Conservation (phyloP, 2,888 invertebrate species). For the Netelia melanura region DNA sequence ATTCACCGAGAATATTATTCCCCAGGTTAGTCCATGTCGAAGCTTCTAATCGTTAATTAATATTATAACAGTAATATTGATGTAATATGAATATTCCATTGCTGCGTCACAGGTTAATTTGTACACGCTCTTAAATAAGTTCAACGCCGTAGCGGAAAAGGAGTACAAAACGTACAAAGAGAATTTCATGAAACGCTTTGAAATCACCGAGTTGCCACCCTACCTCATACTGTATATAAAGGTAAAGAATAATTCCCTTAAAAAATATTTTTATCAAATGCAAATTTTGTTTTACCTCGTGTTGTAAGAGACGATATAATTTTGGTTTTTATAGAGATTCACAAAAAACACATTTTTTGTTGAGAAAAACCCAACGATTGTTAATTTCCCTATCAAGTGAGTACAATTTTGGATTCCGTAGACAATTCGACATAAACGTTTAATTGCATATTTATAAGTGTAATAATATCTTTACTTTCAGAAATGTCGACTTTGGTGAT, state of each 20-base stretch:
- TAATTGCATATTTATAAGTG: constrained; percentile 56
- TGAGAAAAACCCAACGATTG: constrained; percentile 99
- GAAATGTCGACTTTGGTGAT: constrained; percentile 98
- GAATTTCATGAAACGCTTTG: constrained; percentile 98
- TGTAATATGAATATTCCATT: constrained; percentile 40
- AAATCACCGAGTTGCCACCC: constrained; percentile 96
- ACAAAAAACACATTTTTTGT: constrained; percentile 99
- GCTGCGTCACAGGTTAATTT: constrained; percentile 91
- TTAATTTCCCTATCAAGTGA: constrained; percentile 99
- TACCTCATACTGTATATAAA: constrained; percentile 98
- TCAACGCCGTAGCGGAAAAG: constrained; percentile 97
- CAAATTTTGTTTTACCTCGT: neutral
- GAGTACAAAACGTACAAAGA: constrained; percentile 99
- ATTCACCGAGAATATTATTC: constrained; percentile 99
- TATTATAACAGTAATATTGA: neutral
- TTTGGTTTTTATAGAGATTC: constrained; percentile 89
- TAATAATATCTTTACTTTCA: constrained; percentile 83
- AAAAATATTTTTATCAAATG: neutral
- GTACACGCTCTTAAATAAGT: constrained; percentile 96
- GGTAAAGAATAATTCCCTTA: constrained; percentile 78
- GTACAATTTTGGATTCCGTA: constrained; percentile 76
- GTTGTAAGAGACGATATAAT: neutral
- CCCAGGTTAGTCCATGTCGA: constrained; percentile 89
- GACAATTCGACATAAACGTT: neutral
- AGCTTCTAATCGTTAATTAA: neutral